Evolutionary conservation across 2,888 invertebrate species (phyloP).

Genomic region (Drosophila acutilabella): DNA sequence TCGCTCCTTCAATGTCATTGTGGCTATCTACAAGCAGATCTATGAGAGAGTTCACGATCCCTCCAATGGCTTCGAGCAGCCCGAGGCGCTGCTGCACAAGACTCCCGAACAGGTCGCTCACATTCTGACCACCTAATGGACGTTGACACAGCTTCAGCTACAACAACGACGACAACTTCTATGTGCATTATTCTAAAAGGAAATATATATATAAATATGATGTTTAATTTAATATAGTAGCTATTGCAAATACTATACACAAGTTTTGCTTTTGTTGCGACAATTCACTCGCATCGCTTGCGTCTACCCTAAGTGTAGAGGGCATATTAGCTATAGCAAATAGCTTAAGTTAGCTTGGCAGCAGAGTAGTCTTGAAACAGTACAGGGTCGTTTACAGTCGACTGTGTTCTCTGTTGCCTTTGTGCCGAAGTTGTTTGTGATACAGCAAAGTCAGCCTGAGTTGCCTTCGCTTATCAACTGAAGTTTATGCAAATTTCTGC

Average conservation of each 20-base stretch:
- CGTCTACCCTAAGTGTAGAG: not conserved
- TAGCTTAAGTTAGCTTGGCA: not conserved
- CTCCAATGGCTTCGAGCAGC: conserved; percentile 89
- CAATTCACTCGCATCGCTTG: conserved; percentile 1
- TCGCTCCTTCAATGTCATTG: conserved; percentile 93
- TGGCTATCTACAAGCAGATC: conserved; percentile 94
- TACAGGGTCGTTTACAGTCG: not conserved
- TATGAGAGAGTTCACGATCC: conserved; percentile 91
- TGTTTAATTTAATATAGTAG: conserved; percentile 6
- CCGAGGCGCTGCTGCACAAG: conserved; percentile 89
- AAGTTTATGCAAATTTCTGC: not conserved
- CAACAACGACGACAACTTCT: not conserved
- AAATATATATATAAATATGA: conserved; percentile 1
- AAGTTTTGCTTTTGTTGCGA: conserved; percentile 4
- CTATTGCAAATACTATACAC: not conserved
- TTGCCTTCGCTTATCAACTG: not conserved
- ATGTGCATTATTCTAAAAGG: conserved; percentile 15
- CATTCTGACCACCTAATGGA: conserved; percentile 73
- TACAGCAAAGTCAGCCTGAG: not conserved
- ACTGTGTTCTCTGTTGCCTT: not conserved
- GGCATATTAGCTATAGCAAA: too few species aligned
- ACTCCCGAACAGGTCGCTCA: conserved; percentile 90
- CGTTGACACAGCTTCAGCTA: not conserved
- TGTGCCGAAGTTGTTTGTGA: not conserved
- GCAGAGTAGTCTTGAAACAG: not conserved